Conservation (phyloP, 2,113 vertebrate species). For the Rhipidura dahli region DNA sequence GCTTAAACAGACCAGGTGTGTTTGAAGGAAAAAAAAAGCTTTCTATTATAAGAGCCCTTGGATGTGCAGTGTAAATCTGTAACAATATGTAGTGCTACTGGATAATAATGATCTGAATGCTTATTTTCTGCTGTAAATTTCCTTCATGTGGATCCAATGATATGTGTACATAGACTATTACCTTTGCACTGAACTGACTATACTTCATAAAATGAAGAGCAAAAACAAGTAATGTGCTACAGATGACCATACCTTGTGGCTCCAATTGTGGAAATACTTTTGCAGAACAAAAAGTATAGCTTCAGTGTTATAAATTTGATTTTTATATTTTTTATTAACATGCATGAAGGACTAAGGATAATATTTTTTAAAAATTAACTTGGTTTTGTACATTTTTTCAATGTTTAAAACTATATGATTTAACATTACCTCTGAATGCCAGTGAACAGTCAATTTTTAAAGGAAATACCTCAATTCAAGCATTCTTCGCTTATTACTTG, state of each 20-base stretch:
- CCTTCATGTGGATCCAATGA: neutral
- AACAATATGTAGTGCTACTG: neutral
- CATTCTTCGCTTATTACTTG: slow-evolving; percentile 37
- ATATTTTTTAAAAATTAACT: slow-evolving; percentile 53
- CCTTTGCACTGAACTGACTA: slow-evolving; percentile 25
- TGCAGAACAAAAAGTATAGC: slow-evolving; percentile 5
- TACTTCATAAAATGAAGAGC: neutral
- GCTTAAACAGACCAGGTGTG: neutral
- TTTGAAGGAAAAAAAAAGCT: neutral
- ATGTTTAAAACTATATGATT: slow-evolving; percentile 41
- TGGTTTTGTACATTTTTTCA: slow-evolving; percentile 67
- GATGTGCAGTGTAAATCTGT: slow-evolving; percentile 27
- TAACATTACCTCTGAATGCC: slow-evolving; percentile 59
- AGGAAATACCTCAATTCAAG: slow-evolving; percentile 68
- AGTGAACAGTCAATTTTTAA: slow-evolving; percentile 52
- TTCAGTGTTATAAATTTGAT: slow-evolving; percentile 51
- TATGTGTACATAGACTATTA: slow-evolving; percentile 12
- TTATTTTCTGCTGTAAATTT: slow-evolving; percentile 16
- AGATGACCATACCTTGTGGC: neutral
- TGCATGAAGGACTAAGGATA: slow-evolving; percentile 44
- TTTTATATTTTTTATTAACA: slow-evolving; percentile 67
- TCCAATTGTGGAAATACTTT: neutral
- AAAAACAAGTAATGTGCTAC: neutral
- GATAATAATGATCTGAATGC: neutral
- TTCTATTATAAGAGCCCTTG: slow-evolving; percentile 14